Base-by-base conservation (phyloP, 2,797 vertebrate genomes). In the Basileuterus tristriatus region DNA sequence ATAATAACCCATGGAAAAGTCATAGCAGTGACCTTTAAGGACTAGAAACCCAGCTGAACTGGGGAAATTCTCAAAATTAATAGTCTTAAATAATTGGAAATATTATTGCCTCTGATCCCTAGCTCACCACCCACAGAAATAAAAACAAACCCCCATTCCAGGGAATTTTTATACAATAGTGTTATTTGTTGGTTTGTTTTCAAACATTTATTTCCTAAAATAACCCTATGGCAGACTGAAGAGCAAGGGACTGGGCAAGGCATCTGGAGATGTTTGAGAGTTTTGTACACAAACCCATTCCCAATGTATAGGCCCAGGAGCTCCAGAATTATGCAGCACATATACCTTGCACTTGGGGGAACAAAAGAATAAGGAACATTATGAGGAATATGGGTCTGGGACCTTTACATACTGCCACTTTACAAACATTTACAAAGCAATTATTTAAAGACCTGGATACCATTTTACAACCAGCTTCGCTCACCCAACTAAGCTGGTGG, bases 111-210 rank as follows among this genome's bases (percentile, higher is more conserved):
- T 92, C 68, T 82, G 67, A 90, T 74, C 41, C 34, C 36, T 12
- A 29, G 55, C 58, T 92, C 39, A 90, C 69, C 69, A 82, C 53
- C 77, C 70, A 89, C 72, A 83, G 70, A 90, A 94, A 86, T 32
- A 56, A 83, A 94, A 94, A 22, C 65, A 93, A 87, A 52, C 29
- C 32, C 41, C 78, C 1, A 2, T 36, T 84, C 41, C 74, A 79
- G 74, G 90, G n/a, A 72, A 36, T 63, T 87, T 74, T 86, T 89
- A 90, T 19, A 78, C 37, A 90, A 39, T 15, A 36, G 37, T 9
- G 12, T 62, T 83, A 68, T 58, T 83, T 78, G 50, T 43, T 65
- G 26, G 13, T 72, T 91, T 91, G 65, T 68, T 94, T 91, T 86
- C 77, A 94, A 81, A 59, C 49, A 72, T 30, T 50, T 55, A 26